Base-by-base conservation (phyloP, 1,140 invertebrate species). In the Drosophila tsacasi region DNA sequence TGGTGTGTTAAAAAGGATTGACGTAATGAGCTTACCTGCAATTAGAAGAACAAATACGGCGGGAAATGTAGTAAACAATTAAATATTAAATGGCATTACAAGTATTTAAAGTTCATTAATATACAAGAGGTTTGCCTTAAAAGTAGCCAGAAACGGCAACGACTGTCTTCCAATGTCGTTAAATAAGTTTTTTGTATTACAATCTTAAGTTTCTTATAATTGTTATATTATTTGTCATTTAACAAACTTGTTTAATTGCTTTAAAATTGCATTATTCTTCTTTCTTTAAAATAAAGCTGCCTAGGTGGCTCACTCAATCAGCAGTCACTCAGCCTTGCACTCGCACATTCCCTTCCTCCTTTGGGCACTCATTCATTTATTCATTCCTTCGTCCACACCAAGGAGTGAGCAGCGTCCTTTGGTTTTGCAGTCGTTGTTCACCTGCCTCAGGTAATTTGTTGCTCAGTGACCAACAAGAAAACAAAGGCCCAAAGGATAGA, bases 21-120 rank as follows among this genome's bases (percentile, higher is more conserved):
- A 50, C 77, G 72, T 90, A 82, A 85, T 79, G 68, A 83, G 84
- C 89, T 91, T 91, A 91, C 89, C 89, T 91, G 89, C 65, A 91
- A 91, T 90, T 84, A 91, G 63, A 91, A 85, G 65, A 91, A 83
- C 61, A 79, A 89, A 89, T 75, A 73, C 12, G 40, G 55, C 35
- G 47, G 35, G 25, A 63, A 68, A 79, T 66, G 42, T 77, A 83
- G 78, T 80, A 44, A 62, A 80, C 66, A 69, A 55, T 72, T 81
- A 32, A 39, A 59, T 69, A 59, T 46, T 21, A 32, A 72, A 35
- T 19, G n/a, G 35, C 42, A 49, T n/a, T 71, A 50, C 35, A 57
- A 32, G n/a, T 40, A 72, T 23, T 59, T 72, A 12, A 49, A 50
- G 40, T 42, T 50, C 21, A 67, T 44, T 73, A 23, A 10, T 23